Evolutionary conservation across 2,113 vertebrate genomes (phyloP).

Genomic region (Anser brachyrhynchus): DNA sequence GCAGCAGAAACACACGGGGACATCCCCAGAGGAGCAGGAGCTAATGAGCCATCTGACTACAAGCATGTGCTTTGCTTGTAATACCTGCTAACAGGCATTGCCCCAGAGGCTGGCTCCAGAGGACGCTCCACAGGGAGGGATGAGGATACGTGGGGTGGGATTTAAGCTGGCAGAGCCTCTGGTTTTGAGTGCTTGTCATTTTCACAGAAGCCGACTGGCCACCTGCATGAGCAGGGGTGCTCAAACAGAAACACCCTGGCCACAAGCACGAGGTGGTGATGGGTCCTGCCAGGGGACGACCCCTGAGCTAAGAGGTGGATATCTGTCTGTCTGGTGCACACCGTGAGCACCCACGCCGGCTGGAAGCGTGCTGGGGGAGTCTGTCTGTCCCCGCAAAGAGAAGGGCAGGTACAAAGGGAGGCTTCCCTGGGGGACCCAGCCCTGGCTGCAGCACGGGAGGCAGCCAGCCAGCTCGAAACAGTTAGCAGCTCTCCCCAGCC

Average conservation of each 20-base stretch:
- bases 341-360: accelerated
- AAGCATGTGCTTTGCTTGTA: constrained; percentile 8
- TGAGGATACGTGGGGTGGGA: background rate
- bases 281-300: background rate
- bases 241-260: background rate
- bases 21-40: background rate
- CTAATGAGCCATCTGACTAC: constrained; percentile 13
- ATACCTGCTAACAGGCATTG: background rate
- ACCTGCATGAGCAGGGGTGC: background rate
- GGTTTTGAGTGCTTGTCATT: background rate
- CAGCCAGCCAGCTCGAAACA: background rate
- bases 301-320: background rate
- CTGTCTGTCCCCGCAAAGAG: background rate
- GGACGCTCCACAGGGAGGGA: background rate
- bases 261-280: background rate
- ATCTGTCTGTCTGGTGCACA: background rate
- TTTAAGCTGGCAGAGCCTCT: background rate
- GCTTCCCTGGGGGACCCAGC: accelerated
- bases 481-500: constrained; percentile 40
- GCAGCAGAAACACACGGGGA: background rate
- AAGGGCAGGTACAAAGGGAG: background rate
- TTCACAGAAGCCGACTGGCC: background rate
- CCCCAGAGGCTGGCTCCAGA: background rate
- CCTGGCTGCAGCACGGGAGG: background rate
- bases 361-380: accelerated